Evolutionary conservation across 1,140 invertebrate genomes (phyloP), one percentile per base, ranked within the genome.

Genomic region (Eriosoma lanigerum): DNA sequence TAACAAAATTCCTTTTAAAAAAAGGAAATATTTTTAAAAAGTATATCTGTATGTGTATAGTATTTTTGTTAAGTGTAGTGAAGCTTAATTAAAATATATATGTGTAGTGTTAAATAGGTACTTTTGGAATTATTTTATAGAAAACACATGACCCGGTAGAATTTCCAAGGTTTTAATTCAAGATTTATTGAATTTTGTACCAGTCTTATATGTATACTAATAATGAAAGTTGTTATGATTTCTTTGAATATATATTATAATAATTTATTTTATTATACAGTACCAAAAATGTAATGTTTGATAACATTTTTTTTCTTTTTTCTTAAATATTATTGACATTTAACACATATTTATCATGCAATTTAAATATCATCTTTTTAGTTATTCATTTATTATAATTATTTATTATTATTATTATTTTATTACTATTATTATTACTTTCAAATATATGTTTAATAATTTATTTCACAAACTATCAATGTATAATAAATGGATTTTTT

Each of bases 31-130:
- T 75, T 26, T 29, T 19, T n/a, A 54, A 1, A 54, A 38, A 50
- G 50, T 50, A 48, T 70, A 48, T 48, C 32, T 29, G 26, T 73
- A 52, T 54, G 19, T 75, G 56, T 44, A 75, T 75, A 56, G 54
- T 75, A 75, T 75, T 75, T 75, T 75, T 75, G 24, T 75, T n/a
- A 75, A 75, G 29, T 29, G 38, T 54, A 32, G 29, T 56, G n/a
- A 44, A 75, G 70, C 70, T 72, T 50, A 10, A 29, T 38, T 38
- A 4, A 38, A n/a, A n/a, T n/a, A n/a, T n/a, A n/a, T n/a, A 38
- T 38, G 32, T 56, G 26, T 75, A 56, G 44, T 15, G 1, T 38
- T 54, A 56, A 29, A 17, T 75, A 75, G 29, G 9, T 38, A 66
- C n/a, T 15, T 15, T 6, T 15, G 32, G 32, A 44, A 66, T 44